A percentile compares a stretch with the other conserved stretches of the same genome.
phyloP scores from a whole-genome alignment of 2,888 invertebrate genomes.

The Acanthosepion esculentum region DNA sequence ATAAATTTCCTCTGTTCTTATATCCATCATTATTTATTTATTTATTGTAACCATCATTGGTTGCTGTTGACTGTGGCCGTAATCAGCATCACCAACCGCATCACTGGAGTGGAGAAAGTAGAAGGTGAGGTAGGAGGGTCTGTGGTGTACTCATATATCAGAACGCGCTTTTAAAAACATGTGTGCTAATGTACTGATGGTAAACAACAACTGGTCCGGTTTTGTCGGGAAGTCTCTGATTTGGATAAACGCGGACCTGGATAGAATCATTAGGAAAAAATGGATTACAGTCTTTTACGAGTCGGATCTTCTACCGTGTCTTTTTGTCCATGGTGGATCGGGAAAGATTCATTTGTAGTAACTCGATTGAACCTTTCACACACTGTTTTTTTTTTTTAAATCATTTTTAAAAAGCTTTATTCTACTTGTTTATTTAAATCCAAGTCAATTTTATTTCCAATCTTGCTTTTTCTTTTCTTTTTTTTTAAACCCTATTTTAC shows the following conservation, averaged over 20 bases:
- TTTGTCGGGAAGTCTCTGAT: background rate
- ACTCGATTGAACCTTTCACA: background rate
- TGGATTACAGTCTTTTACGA: background rate
- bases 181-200: background rate
- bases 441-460: background rate
- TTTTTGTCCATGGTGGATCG: background rate
- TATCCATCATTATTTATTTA: background rate
- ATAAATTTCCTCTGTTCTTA: background rate
- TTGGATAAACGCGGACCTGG: background rate
- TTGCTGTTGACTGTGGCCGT: background rate
- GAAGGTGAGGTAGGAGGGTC: background rate
- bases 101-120: background rate
- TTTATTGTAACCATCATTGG: background rate
- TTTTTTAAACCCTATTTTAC: background rate
- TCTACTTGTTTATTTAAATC: background rate
- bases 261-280: background rate
- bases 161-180: background rate
- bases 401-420: background rate
- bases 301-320: background rate
- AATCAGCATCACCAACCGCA: background rate
- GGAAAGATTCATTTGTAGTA: background rate
- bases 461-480: background rate
- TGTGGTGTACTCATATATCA: background rate
- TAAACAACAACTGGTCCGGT: conserved; percentile 8
- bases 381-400: background rate